phyloP scores from a whole-genome alignment of 1,140 invertebrate species.

The Macrobrachium rosenbergii region DNA sequence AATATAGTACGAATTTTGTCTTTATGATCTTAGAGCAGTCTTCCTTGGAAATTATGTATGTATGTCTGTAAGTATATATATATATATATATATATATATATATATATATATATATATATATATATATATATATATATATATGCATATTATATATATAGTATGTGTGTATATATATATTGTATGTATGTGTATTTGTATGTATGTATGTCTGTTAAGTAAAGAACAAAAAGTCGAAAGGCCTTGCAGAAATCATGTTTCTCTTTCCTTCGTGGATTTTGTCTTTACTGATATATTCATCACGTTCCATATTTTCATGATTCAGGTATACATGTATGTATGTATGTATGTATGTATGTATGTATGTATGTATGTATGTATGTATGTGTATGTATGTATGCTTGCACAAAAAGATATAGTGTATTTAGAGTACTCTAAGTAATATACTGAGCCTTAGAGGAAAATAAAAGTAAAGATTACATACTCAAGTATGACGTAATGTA shows the following conservation, averaged over 20 bases:
- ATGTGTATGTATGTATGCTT: constrained; percentile 24
- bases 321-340: constrained; percentile 17
- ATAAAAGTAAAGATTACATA: too few species aligned
- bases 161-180: too few species aligned
- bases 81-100: constrained; percentile 23
- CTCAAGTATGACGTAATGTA: too few species aligned
- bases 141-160: too few species aligned
- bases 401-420: too few species aligned
- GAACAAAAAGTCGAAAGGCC: neutral
- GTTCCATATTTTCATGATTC: neutral
- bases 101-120: constrained; percentile 29
- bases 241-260: neutral
- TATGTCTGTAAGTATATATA: neutral
- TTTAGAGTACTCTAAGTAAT: too few species aligned
- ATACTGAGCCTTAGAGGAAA: too few species aligned
- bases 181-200: neutral
- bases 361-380: constrained; percentile 34
- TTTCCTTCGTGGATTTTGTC: too few species aligned
- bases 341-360: constrained; percentile 26
- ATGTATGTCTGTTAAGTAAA: neutral
- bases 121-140: constrained; percentile 9
- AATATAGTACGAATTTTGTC: neutral
- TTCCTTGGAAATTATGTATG: neutral
- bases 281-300: neutral
- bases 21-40: neutral